Conservation (phyloP, 2,797 vertebrate genomes). For the Gobio occitaniae region DNA sequence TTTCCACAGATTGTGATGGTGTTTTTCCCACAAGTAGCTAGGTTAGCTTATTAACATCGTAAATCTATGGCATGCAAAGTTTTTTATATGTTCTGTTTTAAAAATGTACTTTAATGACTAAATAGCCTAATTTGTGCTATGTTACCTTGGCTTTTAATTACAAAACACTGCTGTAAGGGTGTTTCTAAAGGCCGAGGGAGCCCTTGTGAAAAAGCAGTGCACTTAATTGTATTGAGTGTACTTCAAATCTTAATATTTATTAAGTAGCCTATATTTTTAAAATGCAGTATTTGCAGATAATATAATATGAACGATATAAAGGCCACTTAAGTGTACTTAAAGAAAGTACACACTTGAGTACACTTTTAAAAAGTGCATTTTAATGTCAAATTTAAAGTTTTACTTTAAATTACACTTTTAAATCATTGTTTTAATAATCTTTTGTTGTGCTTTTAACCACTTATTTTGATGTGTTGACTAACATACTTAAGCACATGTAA, state of each 20-base stretch:
- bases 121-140: neutral
- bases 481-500: neutral
- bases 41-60: neutral
- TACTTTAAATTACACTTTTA: too few relatives aligned
- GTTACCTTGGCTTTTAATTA: neutral
- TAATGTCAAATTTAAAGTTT: neutral
- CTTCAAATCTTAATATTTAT: neutral
- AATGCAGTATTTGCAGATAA: neutral
- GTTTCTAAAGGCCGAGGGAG: neutral
- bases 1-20: neutral
- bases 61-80: neutral
- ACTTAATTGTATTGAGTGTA: neutral
- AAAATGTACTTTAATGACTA: neutral
- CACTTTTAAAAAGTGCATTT: neutral
- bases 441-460: too few relatives aligned
- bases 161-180: neutral
- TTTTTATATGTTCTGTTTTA: neutral
- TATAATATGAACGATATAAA: neutral
- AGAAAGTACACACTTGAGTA: neutral
- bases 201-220: neutral
- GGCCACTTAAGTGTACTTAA: neutral
- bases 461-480: neutral
- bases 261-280: neutral
- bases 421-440: too few relatives aligned
- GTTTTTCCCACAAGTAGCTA: neutral